Evolutionary conservation across 1,140 invertebrate genomes (phyloP), one percentile per base, ranked within the genome.

Genomic region (Ladona fulva): DNA sequence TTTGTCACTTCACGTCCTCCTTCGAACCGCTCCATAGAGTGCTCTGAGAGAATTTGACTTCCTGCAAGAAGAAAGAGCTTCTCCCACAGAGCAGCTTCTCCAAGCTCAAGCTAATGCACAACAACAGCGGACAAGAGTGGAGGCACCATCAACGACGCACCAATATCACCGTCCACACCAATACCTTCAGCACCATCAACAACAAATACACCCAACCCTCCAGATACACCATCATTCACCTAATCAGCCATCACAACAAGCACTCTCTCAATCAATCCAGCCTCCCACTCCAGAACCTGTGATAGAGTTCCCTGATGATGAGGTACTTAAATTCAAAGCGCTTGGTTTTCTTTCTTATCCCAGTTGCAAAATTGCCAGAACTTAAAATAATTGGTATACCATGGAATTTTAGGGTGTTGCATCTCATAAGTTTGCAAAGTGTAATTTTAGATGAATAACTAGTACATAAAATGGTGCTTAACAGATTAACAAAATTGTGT

Each of bases 11-110:
- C n/a, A n/a, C n/a, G n/a, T n/a, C n/a, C n/a, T n/a, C 14, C 52
- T 66, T 12, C 14, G 52, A 66, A 66, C 52, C 12, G n/a, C 52
- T 22, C 89, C 93, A 83, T 92, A 94, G 88, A 92, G 89, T 85
- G 93, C 92, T 84, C 88, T 94, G 86, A 89, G 90, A 83, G 92
- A 94, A 86, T 96, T 96, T 89, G 94, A 95, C 87, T 95, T 95
- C 87, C 90, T 96, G 85, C 90, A 93, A 85, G 91, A 90, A 83
- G 91, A 93, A 83, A 29, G 75, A 37, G 75, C 75, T 25, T 76
- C 75, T 19, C 75, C 75, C 14, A 42, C 25, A 25, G 25, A 37
- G 75, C 25, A 76, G 75, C 24, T 37, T 29, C 25, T 25, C 29
- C 75, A 76, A 25, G 24, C 75, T 76, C 75, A 42, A 22, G 42